phyloP scores from a whole-genome alignment of 2,797 vertebrate species.

The Tokudaia muenninki region DNA sequence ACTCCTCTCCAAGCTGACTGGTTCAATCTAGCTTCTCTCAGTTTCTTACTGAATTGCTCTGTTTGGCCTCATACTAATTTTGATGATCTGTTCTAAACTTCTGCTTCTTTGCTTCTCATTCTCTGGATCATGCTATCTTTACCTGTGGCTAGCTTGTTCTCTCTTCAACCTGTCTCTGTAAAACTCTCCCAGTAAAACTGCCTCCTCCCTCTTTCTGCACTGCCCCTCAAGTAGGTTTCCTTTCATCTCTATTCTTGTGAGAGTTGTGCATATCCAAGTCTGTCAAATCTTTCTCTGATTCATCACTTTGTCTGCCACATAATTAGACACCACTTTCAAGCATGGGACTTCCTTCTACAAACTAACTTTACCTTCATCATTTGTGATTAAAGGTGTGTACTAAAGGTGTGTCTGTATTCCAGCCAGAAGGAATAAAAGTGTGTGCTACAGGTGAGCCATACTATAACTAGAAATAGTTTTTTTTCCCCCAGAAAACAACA shows the following conservation, averaged over 20 bases:
- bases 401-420: neutral
- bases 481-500: neutral
- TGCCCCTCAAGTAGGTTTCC: neutral
- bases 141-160: neutral
- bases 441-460: neutral
- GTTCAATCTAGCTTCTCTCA: neutral
- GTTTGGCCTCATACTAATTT: neutral
- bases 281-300: neutral
- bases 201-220: neutral
- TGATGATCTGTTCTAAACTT: neutral
- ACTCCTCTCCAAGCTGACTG: neutral
- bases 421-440: neutral
- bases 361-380: neutral
- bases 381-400: neutral
- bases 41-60: neutral
- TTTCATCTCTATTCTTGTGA: neutral
- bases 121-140: neutral
- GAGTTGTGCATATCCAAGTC: neutral
- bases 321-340: neutral
- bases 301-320: neutral
- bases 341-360: neutral
- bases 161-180: neutral
- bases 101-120: neutral
- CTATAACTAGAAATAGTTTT: neutral
- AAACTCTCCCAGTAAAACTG: neutral